Base-by-base conservation (phyloP, 2,888 invertebrate species). In the Drosophila infuscata region DNA sequence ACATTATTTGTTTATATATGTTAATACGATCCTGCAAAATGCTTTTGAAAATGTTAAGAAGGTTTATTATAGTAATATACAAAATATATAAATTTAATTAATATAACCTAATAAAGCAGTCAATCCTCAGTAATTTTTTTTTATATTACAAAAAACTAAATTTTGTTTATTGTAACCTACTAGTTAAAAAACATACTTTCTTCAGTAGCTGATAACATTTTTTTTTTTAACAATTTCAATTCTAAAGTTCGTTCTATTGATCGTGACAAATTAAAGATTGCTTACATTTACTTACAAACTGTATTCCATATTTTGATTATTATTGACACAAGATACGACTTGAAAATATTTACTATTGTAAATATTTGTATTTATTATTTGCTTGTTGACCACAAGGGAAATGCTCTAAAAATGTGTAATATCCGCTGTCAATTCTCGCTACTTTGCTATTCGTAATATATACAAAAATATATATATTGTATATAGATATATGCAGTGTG, bases 381-480 rank as follows among this genome's bases (percentile, higher is more conserved):
- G 25, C 41, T 12, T 48, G 49, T 17, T 51, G 60, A 17, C 67
- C 69, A 70, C 69, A 61, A 46, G 63, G 76, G 67, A 86, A 88
- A 76, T 72, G 53, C 56, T 65, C 52, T 49, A 61, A 54, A 49
- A 51, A 72, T 65, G 59, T 67, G 70, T 65, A 80, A 89, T 83
- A 79, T 87, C 82, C 83, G 88, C 53, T 65, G 68, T 51, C 58
- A 70, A 62, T 80, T 62, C 65, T 68, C 60, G 48, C 54, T 62
- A 64, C 67, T 70, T 17, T 68, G 68, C 72, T 56, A 63, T 68
- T 59, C 62, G 76, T 53, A 64, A 61, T 79, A 57, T 33, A 46
- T 58, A 30, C 61, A 2, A 25, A 25, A 3, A 51, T 38, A 58
- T 61, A 59, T 64, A 66, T 52, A 54, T 25, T 25, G 20, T n/a